Evolutionary conservation across 2,797 vertebrate species (phyloP), one percentile per base, ranked within the genome.

Genomic region (Pogoniulus pusillus): DNA sequence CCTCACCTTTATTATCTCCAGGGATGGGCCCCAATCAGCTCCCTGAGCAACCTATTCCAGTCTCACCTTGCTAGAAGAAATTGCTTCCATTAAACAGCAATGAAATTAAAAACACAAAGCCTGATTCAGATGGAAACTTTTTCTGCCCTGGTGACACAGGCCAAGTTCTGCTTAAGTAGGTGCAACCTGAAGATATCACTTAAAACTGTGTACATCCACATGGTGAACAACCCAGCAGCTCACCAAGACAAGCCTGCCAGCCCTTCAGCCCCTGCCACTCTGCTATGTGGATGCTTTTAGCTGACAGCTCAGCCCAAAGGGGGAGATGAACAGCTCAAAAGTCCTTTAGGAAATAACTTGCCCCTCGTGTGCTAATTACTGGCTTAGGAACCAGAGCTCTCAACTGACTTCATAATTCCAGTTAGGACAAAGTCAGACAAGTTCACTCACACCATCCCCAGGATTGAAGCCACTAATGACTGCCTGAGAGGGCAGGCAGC

Each of bases 291-390:
- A 30, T 34, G 49, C 12, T 83, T 70, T 63, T 6, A 34, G 43
- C 51, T 55, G 64, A 54, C 69, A 59, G 6, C 69, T 41, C 63
- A 14, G 16, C 63, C 24, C 47, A 49, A 63, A 87, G 43, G 55
- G 69, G 57, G 51, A 58, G 66, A 29, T 32, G 7, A 82, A 34
- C 41, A 78, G 55, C 65, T 69, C 53, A 82, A 43, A 76, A 54
- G 71, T 24, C 54, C 19, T 63, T 68, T 13, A 80, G 64, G 54
- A 80, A 76, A 88, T 57, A 32, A 10, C 71, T 58, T 58, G 41
- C 69, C 72, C 58, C 68, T 87, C 84, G 87, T 27, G 17, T 8
- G 23, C 17, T 89, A 87, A 93, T 90, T 82, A 63, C 37, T 37
- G 59, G 17, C 29, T 74, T 66, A 39, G 0, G 6, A 91, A 60